Percentiles rank a stretch among this genome's conserved stretches.
Conservation (phyloP, 2,888 invertebrate genomes). For the Seira ritae region DNA sequence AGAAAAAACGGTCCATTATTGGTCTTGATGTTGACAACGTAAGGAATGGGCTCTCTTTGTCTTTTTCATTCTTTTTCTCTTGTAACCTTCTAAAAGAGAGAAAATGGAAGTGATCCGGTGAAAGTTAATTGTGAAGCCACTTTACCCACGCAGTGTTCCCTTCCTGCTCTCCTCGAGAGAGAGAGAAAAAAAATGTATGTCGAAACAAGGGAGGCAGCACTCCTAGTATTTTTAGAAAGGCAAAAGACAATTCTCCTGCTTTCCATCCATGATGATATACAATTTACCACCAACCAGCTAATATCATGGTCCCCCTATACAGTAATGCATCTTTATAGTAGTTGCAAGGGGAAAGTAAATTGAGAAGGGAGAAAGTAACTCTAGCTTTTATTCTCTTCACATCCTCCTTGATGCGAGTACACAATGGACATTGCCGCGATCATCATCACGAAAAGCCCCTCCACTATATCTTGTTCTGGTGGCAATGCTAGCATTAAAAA, state of each 20-base stretch:
- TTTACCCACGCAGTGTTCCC: slow-evolving; percentile 43
- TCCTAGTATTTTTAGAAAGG: background rate
- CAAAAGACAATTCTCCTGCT: background rate
- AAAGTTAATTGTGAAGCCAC: slow-evolving; percentile 64
- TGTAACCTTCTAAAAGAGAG: slow-evolving; percentile 21
- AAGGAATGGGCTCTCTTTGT: slow-evolving; percentile 60
- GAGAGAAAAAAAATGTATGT: background rate
- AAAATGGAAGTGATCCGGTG: slow-evolving; percentile 64
- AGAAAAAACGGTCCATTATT: slow-evolving; percentile 61
- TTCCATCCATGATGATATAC: slow-evolving; percentile 28
- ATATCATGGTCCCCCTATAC: background rate
- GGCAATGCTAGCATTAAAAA: slow-evolving; percentile 53
- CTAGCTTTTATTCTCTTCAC: slow-evolving; percentile 54
- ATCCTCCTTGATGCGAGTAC: slow-evolving; percentile 29
- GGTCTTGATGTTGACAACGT: slow-evolving; percentile 64
- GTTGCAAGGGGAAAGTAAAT: background rate
- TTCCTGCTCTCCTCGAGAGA: slow-evolving; percentile 31
- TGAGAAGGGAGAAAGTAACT: slow-evolving; percentile 16
- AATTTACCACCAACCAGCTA: slow-evolving; percentile 27
- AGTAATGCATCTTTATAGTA: background rate
- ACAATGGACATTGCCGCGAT: slow-evolving; percentile 62
- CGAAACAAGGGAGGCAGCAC: slow-evolving; percentile 29
- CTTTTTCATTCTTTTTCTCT: slow-evolving; percentile 59
- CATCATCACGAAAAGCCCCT: slow-evolving; percentile 52
- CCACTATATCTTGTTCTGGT: slow-evolving; percentile 50